Evolutionary conservation across 2,888 invertebrate genomes (phyloP), one percentile per base, ranked within the genome.

Genomic region (Monopis laevigella): DNA sequence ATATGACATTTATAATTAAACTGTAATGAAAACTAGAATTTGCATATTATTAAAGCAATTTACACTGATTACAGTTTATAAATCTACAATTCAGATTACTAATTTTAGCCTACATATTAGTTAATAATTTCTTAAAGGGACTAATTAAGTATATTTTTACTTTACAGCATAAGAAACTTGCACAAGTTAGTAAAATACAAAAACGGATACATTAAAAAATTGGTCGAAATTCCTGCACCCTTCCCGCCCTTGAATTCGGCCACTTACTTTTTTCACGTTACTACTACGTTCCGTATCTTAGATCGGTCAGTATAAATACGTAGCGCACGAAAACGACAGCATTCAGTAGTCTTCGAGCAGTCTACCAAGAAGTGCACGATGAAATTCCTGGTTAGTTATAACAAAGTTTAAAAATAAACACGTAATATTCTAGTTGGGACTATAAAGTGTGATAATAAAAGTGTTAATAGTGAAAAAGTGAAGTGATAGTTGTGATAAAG

Each of bases 281-380:
- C n/a, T n/a, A n/a, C n/a, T 28, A 21, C 64, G 64, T 58, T 62
- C 67, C 63, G 68, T 62, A 69, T 68, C 61, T 56, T 60, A 64
- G 62, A 60, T 56, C 65, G 55, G 56, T 48, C 61, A 60, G 59
- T 78, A 80, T 80, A 78, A 77, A 80, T 68, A 65, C 62, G 50
- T 44, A 58, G 51, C 65, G 51, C 65, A 52, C 58, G 72, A 58
- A 63, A 73, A 66, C 61, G 65, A 67, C 64, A 69, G 61, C 72
- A 77, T 61, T 77, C 80, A 80, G 78, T 80, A 78, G 80, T 77
- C 65, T 64, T 70, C 74, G 74, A 56, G 80, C 78, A 80, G 80
- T 80, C 80, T 72, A 68, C 59, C 53, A 73, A 71, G 80, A 80
- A 80, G 73, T 78, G 74, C 78, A 77, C 56, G 74, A 78, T 80